Evolutionary conservation across 2,797 vertebrate species (phyloP).

Genomic region (Antrozous pallidus): DNA sequence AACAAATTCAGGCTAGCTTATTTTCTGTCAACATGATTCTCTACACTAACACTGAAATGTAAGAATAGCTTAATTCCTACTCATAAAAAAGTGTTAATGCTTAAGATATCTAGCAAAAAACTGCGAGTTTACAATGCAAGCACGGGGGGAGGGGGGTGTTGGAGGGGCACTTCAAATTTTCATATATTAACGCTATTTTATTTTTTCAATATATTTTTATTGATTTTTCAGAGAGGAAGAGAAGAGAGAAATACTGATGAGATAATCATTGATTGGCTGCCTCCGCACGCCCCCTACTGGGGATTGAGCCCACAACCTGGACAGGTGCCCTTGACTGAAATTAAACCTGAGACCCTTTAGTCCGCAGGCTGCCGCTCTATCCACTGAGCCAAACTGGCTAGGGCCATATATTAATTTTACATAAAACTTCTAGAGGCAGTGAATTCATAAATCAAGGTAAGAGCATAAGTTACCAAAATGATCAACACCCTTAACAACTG

Average conservation of each 20-base stretch:
- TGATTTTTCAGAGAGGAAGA: too few relatives aligned
- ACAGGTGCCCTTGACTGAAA: too few relatives aligned
- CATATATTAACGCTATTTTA: too few relatives aligned
- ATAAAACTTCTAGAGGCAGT: background rate
- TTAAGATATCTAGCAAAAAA: background rate
- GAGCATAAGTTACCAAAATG: background rate
- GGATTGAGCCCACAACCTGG: too few relatives aligned
- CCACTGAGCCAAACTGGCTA: too few relatives aligned
- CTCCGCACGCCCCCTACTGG: too few relatives aligned
- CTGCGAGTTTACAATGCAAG: background rate
- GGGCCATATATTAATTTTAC: background rate
- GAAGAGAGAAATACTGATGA: too few relatives aligned
- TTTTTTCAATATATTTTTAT: too few relatives aligned
- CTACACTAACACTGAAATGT: background rate
- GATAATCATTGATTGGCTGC: too few relatives aligned
- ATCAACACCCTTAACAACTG: background rate
- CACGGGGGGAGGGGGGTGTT: rapidly evolving
- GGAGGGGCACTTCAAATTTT: too few relatives aligned
- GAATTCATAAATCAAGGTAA: slow-evolving; percentile 38
- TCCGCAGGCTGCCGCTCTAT: too few relatives aligned
- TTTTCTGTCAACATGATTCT: background rate
- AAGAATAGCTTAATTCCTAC: background rate
- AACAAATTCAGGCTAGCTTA: background rate
- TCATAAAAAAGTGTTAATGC: background rate
- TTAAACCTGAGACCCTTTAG: too few relatives aligned